These are phyloP conservation scores for Cetonia aurata DNA, from an alignment of 2,888 invertebrate genomes.

Conservation along the genomic window DNA sequence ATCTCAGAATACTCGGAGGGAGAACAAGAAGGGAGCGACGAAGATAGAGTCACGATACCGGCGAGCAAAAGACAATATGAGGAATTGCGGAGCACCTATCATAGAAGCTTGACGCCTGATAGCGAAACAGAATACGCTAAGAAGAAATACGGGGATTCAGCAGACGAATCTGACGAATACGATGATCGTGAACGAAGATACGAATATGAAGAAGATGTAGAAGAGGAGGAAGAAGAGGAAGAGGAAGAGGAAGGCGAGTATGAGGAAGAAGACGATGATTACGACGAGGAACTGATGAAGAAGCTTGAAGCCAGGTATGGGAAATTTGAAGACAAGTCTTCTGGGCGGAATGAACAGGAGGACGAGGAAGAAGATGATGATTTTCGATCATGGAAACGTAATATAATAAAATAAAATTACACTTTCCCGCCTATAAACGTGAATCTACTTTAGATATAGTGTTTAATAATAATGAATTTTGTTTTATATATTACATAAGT, in stretches of 20 bases:
- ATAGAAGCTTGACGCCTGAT: slow-evolving; percentile 61
- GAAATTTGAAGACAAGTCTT: slow-evolving; percentile 55
- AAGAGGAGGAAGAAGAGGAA: slow-evolving; percentile 42
- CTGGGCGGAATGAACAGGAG: slow-evolving; percentile 63
- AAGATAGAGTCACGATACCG: slow-evolving; percentile 52
- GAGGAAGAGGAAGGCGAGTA: slow-evolving; percentile 52
- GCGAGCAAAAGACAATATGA: slow-evolving; percentile 60
- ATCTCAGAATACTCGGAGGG: slow-evolving; percentile 63
- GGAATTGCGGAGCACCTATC: slow-evolving; percentile 62
- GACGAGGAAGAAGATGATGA: slow-evolving; percentile 65
- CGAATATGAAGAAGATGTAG: slow-evolving; percentile 15
- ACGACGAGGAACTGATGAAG: slow-evolving; percentile 58
- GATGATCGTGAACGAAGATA: slow-evolving; percentile 46
- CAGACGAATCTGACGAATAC: slow-evolving; percentile 37
- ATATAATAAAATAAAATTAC: slow-evolving; percentile 46
- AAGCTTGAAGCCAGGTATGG: slow-evolving; percentile 57
- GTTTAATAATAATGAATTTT: slow-evolving; percentile 1
- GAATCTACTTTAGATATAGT: neutral
- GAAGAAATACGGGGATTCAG: slow-evolving; percentile 27
- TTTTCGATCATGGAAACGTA: slow-evolving; percentile 73
- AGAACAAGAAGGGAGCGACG: slow-evolving; percentile 63
- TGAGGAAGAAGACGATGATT: slow-evolving; percentile 54
- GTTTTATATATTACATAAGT: neutral
- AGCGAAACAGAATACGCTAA: slow-evolving; percentile 41
- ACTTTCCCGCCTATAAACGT: neutral